Evolutionary conservation across 92 coral and sea anemone species (phyloP), one percentile per base, ranked within the genome.

Genomic region (Umimayanthus chanpuru): DNA sequence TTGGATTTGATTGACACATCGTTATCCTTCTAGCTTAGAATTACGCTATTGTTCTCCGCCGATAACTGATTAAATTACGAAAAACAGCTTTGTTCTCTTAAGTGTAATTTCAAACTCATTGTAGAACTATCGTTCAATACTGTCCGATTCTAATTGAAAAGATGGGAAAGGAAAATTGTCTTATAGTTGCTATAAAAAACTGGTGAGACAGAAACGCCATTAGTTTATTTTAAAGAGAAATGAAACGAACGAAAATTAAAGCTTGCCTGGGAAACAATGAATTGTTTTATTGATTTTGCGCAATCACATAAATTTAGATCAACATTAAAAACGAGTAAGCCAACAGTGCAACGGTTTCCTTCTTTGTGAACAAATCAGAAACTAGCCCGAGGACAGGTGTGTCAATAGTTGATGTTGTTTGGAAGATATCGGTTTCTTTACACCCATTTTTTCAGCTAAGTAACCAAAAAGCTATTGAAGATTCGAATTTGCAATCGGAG

Each of bases 401-500:
- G 73, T 38, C 32, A 81, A 58, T 64, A 61, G n/a, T 14, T 79
- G 32, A 36, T 58, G 9, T 30, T 61, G 40, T 80, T 80, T 56
- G 40, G 28, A 26, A 80, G 71, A 23, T 50, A 30, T 80, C 47
- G 70, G n/a, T 80, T 80, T 80, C 85, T 30, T 38, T 29, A 38
- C 56, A 78, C 82, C 58, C 38, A n/a, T 56, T n/a, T 14, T 50
- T 30, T 26, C n/a, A 61, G 30, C 70, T 16, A 61, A 61, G 71
- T 29, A 61, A 36, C 28, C 73, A 81, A 61, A 21, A 39, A 76
- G 23, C 66, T 28, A 26, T 79, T 50, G 82, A 53, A 29, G 41
- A 79, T 49, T 28, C 65, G 28, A 53, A 15, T 38, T 30, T 47
- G 6, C 8, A 3, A 26, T 49, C 56, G 7, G 12, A 79, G n/a